Percentiles rank a stretch among this genome's conserved stretches.
These are phyloP conservation scores for Temnothorax curvispinosus DNA, from an alignment of 1,140 invertebrate genomes.

Conservation along the genomic window DNA sequence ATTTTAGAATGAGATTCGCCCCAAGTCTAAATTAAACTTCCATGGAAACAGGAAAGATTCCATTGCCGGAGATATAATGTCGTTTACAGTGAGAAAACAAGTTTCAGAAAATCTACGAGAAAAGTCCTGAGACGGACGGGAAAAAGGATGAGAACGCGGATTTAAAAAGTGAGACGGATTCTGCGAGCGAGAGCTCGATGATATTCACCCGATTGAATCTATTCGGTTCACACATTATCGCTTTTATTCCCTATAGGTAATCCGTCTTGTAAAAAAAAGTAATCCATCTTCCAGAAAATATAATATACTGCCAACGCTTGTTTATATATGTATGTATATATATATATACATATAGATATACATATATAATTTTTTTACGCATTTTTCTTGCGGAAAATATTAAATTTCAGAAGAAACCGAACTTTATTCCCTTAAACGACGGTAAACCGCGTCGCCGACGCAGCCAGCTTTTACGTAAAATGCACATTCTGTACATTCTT, in stretches of 20 bases:
- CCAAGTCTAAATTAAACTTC: not conserved
- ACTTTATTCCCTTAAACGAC: not conserved
- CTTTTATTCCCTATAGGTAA: slow-evolving; percentile 5
- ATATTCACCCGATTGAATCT: slow-evolving; percentile 21
- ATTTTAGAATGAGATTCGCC: not conserved
- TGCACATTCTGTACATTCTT: not conserved
- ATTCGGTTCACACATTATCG: not conserved
- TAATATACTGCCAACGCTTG: not conserved
- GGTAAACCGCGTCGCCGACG: not conserved
- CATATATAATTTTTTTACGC: not conserved
- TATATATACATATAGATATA: not conserved
- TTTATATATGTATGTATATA: not conserved
- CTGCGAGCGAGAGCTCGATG: not conserved
- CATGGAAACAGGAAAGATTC: not conserved
- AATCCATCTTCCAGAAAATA: slow-evolving; percentile 8
- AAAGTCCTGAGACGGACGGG: slow-evolving; percentile 15
- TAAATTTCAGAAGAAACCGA: not conserved
- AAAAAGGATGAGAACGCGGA: not conserved
- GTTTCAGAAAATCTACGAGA: slow-evolving; percentile 23
- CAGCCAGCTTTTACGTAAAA: not conserved
- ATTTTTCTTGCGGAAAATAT: not conserved
- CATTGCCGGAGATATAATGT: slow-evolving; percentile 24
- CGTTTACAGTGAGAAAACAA: slow-evolving; percentile 13
- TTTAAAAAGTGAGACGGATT: not conserved
- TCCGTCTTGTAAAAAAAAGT: not conserved